phyloP scores from a whole-genome alignment of 2,888 invertebrate species.

The Cinara cedri region DNA sequence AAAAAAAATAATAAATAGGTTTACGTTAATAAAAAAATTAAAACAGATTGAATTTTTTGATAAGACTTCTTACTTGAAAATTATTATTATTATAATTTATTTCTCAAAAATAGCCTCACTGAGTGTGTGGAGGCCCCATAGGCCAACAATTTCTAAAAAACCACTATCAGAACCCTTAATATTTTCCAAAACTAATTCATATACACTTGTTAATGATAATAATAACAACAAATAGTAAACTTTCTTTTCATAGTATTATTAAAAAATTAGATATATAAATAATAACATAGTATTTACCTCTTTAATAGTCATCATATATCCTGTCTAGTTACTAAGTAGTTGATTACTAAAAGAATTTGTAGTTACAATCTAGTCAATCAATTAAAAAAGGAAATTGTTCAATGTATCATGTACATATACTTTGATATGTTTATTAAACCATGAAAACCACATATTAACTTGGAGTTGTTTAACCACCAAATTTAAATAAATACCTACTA shows the following conservation, averaged over 20 bases:
- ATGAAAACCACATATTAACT: constrained; percentile 31
- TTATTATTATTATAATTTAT: no score
- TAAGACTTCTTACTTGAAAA: no score
- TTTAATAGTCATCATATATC: constrained; percentile 11
- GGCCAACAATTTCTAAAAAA: no score
- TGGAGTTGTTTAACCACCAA: neutral
- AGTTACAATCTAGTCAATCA: neutral
- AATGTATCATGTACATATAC: neutral
- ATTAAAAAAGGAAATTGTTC: constrained; percentile 29
- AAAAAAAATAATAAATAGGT: no score
- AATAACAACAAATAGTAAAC: no score
- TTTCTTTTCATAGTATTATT: no score
- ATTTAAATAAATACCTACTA: neutral
- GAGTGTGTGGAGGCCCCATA: no score
- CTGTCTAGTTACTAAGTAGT: constrained; percentile 8
- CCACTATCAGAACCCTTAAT: no score
- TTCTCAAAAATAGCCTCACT: no score
- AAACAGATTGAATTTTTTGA: neutral
- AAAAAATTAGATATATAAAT: neutral
- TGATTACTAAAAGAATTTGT: constrained; percentile 17
- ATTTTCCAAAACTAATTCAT: no score
- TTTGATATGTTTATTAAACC: constrained; percentile 26
- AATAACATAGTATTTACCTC: constrained; percentile 27
- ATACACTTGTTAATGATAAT: no score
- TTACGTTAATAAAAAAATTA: no score